Evolutionary conservation across 2,888 invertebrate species (phyloP).

Genomic region (Sphecodes monilicornis): DNA sequence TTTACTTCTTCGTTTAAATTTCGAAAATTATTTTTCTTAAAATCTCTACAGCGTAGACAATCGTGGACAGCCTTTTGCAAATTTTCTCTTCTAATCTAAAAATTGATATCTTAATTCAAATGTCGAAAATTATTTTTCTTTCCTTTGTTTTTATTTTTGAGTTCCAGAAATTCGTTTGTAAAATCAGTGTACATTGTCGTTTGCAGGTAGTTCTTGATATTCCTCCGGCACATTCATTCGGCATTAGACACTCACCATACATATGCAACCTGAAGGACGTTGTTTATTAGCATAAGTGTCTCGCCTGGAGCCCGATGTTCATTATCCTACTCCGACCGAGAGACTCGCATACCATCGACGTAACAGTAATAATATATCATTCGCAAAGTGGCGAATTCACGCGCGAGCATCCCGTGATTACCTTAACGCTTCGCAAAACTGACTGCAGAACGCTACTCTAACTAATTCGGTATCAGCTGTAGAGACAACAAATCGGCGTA

Average conservation of each 20-base stretch:
- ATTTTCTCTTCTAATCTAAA: background rate
- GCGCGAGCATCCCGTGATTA: constrained; percentile 19
- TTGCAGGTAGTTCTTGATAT: constrained; percentile 88
- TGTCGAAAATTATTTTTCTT: background rate
- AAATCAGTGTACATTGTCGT: constrained; percentile 76
- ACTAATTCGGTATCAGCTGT: background rate
- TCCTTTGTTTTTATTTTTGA: background rate
- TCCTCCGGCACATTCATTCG: constrained; percentile 91
- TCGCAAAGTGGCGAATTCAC: constrained; percentile 10
- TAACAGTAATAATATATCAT: constrained; percentile 39
- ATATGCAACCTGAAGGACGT: constrained; percentile 86
- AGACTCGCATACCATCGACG: background rate
- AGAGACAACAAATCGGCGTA: constrained; percentile 28
- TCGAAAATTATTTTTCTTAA: too few species aligned
- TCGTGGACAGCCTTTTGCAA: background rate
- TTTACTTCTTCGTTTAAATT: too few species aligned
- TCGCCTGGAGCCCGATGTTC: constrained; percentile 6
- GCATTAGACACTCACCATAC: constrained; percentile 94
- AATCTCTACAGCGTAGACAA: background rate
- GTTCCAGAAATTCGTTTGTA: constrained; percentile 6
- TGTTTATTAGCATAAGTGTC: constrained; percentile 71
- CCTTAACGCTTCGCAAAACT: constrained; percentile 42
- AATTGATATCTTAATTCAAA: background rate
- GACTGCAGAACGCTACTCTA: constrained; percentile 23
- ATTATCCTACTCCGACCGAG: constrained; percentile 8